Evolutionary conservation across 64 coral and sea anemone genomes (phyloP).

Genomic region (Orbicella faveolata): DNA sequence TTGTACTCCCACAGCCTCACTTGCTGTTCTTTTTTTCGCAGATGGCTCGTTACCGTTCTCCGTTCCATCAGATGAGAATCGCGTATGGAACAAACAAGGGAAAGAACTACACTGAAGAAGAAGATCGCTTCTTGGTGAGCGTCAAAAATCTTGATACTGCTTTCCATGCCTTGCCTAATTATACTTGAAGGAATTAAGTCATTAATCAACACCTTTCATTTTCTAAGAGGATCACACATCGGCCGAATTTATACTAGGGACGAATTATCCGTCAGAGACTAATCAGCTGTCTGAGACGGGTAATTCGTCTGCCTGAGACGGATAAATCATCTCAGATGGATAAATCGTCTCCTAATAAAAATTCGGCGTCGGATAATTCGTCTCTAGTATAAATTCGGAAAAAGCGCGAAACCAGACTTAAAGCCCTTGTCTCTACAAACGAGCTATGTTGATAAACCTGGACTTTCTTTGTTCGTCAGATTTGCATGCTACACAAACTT

Average conservation of each 20-base stretch:
- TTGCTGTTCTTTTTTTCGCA: background rate
- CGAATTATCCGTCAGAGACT: too few relatives aligned
- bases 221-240: too few relatives aligned
- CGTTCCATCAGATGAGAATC: constrained; percentile 98
- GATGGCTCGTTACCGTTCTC: constrained; percentile 98
- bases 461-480: constrained; percentile 39
- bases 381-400: too few relatives aligned
- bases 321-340: too few relatives aligned
- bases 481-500: constrained; percentile 98
- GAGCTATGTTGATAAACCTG: background rate
- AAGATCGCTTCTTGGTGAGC: constrained; percentile 94
- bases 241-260: too few relatives aligned
- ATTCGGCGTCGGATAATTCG: too few relatives aligned
- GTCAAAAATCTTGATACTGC: background rate
- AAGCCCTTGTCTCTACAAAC: background rate
- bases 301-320: too few relatives aligned
- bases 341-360: too few relatives aligned
- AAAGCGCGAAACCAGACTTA: too few relatives aligned
- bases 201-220: too few relatives aligned
- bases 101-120: constrained; percentile 99
- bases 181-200: too few relatives aligned
- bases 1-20: background rate
- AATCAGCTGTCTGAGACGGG: too few relatives aligned
- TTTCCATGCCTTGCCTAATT: background rate
- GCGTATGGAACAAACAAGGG: constrained; percentile 99